A percentile compares a stretch with the other conserved stretches of the same genome.
These are phyloP conservation scores for Sipunculus nudus DNA, from an alignment of 2,888 invertebrate genomes.

Conservation along the genomic window DNA sequence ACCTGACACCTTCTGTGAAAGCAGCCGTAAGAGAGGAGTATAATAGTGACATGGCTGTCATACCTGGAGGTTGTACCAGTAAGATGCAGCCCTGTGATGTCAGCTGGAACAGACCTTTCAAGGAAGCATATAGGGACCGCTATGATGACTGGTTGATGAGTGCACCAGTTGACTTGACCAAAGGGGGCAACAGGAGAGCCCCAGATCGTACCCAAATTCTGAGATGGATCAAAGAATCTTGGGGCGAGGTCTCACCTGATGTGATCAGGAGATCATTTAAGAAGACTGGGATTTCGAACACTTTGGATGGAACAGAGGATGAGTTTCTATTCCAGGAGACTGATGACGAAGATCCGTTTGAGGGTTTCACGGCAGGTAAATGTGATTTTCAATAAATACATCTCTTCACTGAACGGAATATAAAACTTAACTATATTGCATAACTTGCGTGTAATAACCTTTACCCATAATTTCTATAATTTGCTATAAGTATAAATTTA, in stretches of 20 bases:
- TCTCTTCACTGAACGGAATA: too few relatives aligned
- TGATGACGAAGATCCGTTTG: constrained; percentile 8
- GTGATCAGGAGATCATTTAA: constrained; percentile 10
- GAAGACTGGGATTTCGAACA: constrained; percentile 5
- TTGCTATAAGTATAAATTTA: too few relatives aligned
- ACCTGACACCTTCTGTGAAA: background rate
- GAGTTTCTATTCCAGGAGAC: background rate
- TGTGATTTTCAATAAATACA: too few relatives aligned
- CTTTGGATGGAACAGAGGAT: constrained; percentile 5
- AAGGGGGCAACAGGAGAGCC: constrained; percentile 5
- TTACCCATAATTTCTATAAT: too few relatives aligned
- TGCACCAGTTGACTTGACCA: background rate
- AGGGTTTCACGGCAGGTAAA: too few relatives aligned
- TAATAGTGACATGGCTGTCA: constrained; percentile 4
- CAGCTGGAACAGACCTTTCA: constrained; percentile 7
- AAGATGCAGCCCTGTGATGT: constrained; percentile 6
- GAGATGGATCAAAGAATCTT: constrained; percentile 5
- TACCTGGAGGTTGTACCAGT: constrained; percentile 6
- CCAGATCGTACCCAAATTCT: background rate
- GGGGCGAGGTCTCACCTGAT: constrained; percentile 4
- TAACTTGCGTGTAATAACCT: too few relatives aligned
- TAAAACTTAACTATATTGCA: too few relatives aligned
- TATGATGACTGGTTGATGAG: constrained; percentile 15
- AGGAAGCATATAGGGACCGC: background rate
- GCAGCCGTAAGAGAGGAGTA: background rate